Evolutionary conservation across 2,888 invertebrate genomes (phyloP).

Genomic region (Himalopsyche kuldschensis): DNA sequence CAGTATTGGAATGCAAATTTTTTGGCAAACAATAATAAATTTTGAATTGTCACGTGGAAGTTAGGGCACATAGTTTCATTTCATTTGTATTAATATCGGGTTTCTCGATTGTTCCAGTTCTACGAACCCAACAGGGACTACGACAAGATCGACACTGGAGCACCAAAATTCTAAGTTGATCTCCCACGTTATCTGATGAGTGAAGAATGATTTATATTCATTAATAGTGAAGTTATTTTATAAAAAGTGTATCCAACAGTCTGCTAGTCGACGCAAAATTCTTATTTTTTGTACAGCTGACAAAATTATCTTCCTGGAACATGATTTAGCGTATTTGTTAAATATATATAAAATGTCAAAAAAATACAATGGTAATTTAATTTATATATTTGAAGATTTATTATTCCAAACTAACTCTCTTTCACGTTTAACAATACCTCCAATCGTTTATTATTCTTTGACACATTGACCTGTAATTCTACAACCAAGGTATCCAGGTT

Average conservation of each 20-base stretch:
- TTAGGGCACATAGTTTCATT: neutral
- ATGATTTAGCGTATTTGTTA: neutral
- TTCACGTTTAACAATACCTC: neutral
- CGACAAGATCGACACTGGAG: conserved; percentile 64
- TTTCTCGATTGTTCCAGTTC: conserved; percentile 62
- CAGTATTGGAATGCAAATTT: neutral
- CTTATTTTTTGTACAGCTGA: neutral
- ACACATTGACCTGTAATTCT: too few relatives aligned
- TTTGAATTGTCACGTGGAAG: neutral
- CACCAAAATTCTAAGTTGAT: conserved; percentile 66
- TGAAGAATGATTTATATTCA: neutral
- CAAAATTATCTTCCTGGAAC: neutral
- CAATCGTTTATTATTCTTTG: too few relatives aligned
- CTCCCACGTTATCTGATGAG: neutral
- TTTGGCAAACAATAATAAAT: neutral
- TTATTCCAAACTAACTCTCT: neutral
- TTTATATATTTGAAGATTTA: neutral
- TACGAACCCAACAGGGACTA: conserved; percentile 73
- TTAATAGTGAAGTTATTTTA: neutral
- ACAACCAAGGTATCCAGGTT: too few relatives aligned
- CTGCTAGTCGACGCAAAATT: neutral
- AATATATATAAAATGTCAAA: neutral
- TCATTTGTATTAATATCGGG: neutral
- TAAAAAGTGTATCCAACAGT: neutral
- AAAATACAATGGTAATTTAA: neutral